Base-by-base conservation (phyloP, 2,113 vertebrate species). In the Romanogobio albipinnatus region DNA sequence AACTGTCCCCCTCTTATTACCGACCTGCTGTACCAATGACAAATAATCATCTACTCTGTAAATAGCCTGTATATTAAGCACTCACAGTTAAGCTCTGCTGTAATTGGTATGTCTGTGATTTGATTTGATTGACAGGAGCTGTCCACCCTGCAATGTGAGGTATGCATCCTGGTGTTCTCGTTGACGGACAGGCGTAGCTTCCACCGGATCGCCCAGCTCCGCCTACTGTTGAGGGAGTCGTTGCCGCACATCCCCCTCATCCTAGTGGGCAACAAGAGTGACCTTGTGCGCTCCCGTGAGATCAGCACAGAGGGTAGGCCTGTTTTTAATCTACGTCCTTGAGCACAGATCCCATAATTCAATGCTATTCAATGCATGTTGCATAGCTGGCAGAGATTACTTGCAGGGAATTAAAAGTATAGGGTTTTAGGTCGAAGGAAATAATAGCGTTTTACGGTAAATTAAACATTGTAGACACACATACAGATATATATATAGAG, bases 251-350 rank as follows among this genome's bases (percentile, higher is more conserved):
- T 91, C 49, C 94, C 95, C 83, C 92, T 95, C 90, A 94, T 95
- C 92, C 93, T 95, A 17, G 95, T 93, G 93, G 95, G 95, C 87
- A 95, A 95, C 92, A 95, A 95, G 92, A 95, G 95, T 8, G 95
- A 95, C 92, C 93, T 95, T 13, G 95, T 95, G 82, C 93, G 95
- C 76, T 95, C 94, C 17, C 92, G 94, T 56, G 95, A 95, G 89
- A 93, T 95, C 92, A 95, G 93, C 89, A 88, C 90, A 9, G 94
- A 95, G 39, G 95, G 95, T 95, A 90, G 22, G 68, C 56, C 26
- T 49, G 53, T 33, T 53, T 80, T 62, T 68, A 49, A 43, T 64
- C 1, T 17, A 13, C 10, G 51, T 64, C n/a, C 17, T 36, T n/a
- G 47, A 47, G 29, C 68, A 26, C 29, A 64, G 4, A 26, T 74